Evolutionary conservation across 2,113 vertebrate genomes (phyloP).

Genomic region (Lagopus muta): DNA sequence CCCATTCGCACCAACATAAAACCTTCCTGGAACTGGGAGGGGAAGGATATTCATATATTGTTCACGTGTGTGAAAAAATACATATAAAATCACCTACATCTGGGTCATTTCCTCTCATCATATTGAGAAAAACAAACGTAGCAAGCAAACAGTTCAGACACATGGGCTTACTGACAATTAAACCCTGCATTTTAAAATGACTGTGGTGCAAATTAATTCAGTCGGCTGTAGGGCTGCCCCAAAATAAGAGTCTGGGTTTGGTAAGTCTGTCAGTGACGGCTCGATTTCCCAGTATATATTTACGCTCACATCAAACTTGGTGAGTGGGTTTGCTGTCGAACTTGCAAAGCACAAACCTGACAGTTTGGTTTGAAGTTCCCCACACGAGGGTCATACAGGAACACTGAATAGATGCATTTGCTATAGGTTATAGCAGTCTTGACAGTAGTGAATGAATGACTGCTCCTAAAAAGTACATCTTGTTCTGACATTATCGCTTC

Average conservation of each 20-base stretch:
- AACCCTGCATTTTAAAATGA: neutral
- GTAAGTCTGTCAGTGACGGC: slow-evolving; percentile 53
- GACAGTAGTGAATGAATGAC: slow-evolving; percentile 57
- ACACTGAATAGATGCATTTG: slow-evolving; percentile 43
- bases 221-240: slow-evolving; percentile 47
- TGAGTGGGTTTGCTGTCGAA: slow-evolving; percentile 67
- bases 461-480: slow-evolving; percentile 62
- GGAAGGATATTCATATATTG: neutral
- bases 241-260: slow-evolving; percentile 45
- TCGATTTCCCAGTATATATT: slow-evolving; percentile 57
- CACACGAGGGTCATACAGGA: slow-evolving; percentile 17
- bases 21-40: neutral
- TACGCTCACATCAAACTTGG: slow-evolving; percentile 43
- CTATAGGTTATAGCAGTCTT: slow-evolving; percentile 36
- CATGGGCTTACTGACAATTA: neutral
- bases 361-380: slow-evolving; percentile 61
- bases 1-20: neutral
- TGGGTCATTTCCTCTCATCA: neutral
- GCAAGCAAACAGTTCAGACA: neutral
- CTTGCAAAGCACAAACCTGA: slow-evolving; percentile 15
- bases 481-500: slow-evolving; percentile 47
- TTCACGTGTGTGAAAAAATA: neutral
- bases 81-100: neutral
- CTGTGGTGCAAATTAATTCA: slow-evolving; percentile 2
- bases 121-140: neutral